Percentiles rank a stretch among this genome's conserved stretches.
phyloP scores from a whole-genome alignment of 2,888 invertebrate genomes.

The Drosophila gaucha region DNA sequence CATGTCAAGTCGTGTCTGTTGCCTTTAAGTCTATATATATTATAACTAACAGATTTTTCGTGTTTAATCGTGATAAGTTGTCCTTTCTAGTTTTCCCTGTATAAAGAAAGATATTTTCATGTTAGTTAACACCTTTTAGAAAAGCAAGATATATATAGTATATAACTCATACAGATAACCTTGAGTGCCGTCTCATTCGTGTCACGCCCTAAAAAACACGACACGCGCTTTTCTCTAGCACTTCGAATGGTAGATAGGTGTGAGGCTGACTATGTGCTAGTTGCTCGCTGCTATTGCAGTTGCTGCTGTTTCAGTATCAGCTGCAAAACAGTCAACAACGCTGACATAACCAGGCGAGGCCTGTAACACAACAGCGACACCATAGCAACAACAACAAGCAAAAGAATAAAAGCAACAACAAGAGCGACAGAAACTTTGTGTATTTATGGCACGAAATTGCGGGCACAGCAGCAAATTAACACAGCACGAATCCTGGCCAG shows the following conservation, averaged over 20 bases:
- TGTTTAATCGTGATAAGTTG: too few species aligned
- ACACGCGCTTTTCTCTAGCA: constrained; percentile 1
- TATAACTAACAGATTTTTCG: too few species aligned
- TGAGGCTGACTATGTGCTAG: neutral
- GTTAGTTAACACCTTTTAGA: too few species aligned
- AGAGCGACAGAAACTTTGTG: constrained; percentile 42
- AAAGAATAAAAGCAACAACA: constrained; percentile 14
- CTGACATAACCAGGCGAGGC: constrained; percentile 42
- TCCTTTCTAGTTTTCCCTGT: too few species aligned
- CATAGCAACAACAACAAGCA: constrained; percentile 7
- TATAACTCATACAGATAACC: too few species aligned
- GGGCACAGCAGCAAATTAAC: constrained; percentile 77
- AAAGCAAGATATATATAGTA: too few species aligned
- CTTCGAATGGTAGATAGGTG: neutral
- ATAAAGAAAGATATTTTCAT: too few species aligned
- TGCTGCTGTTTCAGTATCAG: constrained; percentile 46
- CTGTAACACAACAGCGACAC: constrained; percentile 8
- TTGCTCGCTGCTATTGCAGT: constrained; percentile 15
- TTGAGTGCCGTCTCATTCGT: too few species aligned
- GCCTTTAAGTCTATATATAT: too few species aligned
- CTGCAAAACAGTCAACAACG: constrained; percentile 52
- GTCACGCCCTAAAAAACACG: neutral
- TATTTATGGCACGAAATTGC: constrained; percentile 75
- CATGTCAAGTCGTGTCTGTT: too few species aligned
- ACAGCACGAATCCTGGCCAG: constrained; percentile 63